These are phyloP conservation scores for Dendropsophus ebraccatus DNA, from an alignment of 2,113 vertebrate genomes.

Conservation along the genomic window DNA sequence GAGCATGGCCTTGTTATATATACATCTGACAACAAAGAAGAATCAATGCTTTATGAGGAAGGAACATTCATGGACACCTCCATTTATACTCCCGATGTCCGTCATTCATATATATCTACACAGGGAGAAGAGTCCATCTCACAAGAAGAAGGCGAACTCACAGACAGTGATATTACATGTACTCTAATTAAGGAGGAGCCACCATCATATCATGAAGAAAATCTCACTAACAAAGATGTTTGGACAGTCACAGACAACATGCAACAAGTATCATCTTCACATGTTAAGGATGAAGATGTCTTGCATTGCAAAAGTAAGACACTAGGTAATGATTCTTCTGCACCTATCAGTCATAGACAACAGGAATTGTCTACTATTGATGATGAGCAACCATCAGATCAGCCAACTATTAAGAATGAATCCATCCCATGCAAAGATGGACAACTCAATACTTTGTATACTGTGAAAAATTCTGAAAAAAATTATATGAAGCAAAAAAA, in stretches of 20 bases:
- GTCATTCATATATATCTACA: not conserved
- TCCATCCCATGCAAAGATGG: not conserved
- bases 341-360: not conserved
- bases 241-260: not conserved
- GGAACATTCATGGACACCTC: not conserved
- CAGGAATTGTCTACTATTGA: not conserved
- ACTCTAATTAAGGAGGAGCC: not conserved
- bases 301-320: not conserved
- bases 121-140: not conserved
- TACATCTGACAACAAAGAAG: not conserved
- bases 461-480: not conserved
- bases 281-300: not conserved
- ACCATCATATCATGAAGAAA: not conserved
- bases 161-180: not conserved
- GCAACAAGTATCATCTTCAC: not conserved
- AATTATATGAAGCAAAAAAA: not conserved
- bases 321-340: not conserved
- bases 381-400: not conserved
- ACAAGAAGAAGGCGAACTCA: not conserved
- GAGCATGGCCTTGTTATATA: not conserved
- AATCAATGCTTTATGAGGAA: conserved; percentile 16
- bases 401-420: not conserved
- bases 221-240: not conserved
- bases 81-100: not conserved
- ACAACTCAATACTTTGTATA: not conserved